Conservation (phyloP, 2,888 invertebrate genomes). For the Entomobrya multifasciata region DNA sequence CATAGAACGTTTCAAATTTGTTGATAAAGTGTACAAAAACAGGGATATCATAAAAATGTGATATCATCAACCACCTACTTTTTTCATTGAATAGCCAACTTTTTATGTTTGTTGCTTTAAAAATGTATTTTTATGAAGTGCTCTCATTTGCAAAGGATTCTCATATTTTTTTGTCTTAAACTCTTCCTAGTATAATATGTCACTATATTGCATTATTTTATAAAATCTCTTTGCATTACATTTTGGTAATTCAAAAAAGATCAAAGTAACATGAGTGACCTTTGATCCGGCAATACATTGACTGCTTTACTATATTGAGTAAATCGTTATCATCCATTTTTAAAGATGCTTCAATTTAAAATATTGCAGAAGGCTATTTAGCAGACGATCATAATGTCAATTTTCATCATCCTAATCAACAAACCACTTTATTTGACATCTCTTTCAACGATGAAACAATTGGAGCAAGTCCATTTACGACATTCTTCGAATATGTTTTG, state of each 20-base stretch:
- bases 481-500: constrained; percentile 55
- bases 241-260: too few species aligned
- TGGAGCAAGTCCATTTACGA: constrained; percentile 69
- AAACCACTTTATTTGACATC: constrained; percentile 26
- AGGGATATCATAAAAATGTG: neutral
- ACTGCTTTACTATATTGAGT: neutral
- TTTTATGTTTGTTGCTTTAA: too few species aligned
- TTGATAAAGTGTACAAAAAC: neutral
- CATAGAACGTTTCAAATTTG: neutral
- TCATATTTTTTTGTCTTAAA: too few species aligned
- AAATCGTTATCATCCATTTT: neutral
- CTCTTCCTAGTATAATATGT: too few species aligned
- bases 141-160: too few species aligned
- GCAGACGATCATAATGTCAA: neutral
- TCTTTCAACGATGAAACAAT: constrained; percentile 35
- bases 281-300: too few species aligned
- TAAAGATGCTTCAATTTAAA: neutral
- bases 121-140: too few species aligned
- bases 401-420: neutral
- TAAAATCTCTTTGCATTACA: too few species aligned
- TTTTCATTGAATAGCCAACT: constrained; percentile 3
- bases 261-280: too few species aligned
- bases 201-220: too few species aligned
- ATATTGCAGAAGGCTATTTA: neutral
- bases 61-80: constrained; percentile 13